Evolutionary conservation across 2,888 invertebrate genomes (phyloP).

Genomic region (Tryphoninae sp.): DNA sequence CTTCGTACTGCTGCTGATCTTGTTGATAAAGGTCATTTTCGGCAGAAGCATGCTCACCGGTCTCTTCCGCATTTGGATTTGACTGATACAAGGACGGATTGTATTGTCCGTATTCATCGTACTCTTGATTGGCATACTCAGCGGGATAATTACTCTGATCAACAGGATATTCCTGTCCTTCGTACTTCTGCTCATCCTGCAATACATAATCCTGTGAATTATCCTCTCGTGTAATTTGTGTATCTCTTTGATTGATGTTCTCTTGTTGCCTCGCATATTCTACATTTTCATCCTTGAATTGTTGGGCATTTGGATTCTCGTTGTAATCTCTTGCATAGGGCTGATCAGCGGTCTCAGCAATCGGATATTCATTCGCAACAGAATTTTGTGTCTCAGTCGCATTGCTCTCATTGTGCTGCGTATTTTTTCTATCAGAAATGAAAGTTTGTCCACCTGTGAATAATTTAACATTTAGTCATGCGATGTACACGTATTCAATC

Average conservation of each 20-base stretch:
- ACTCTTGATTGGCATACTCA: constrained; percentile 69
- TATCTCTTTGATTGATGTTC: constrained; percentile 9
- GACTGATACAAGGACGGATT: constrained; percentile 70
- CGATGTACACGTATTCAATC: too few relatives aligned
- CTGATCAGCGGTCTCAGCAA: constrained; percentile 5
- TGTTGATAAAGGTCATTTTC: constrained; percentile 37
- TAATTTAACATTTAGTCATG: neutral
- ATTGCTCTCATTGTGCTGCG: constrained; percentile 51
- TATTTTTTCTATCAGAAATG: constrained; percentile 48
- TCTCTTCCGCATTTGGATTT: constrained; percentile 52
- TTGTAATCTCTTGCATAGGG: constrained; percentile 38
- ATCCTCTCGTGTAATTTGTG: constrained; percentile 10
- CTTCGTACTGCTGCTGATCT: constrained; percentile 61
- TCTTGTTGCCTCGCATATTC: constrained; percentile 29
- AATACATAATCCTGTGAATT: constrained; percentile 55
- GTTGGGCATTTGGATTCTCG: constrained; percentile 21
- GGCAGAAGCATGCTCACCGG: constrained; percentile 42
- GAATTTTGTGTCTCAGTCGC: constrained; percentile 23
- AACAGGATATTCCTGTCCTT: constrained; percentile 59
- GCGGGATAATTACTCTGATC: constrained; percentile 61
- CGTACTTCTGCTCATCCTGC: constrained; percentile 64
- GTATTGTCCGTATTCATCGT: constrained; percentile 72
- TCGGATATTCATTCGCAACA: constrained; percentile 38
- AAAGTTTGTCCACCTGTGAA: constrained; percentile 50
- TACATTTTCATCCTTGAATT: constrained; percentile 35